Conservation (phyloP, 2,113 vertebrate species). For the Rhinolophus ferrumequinum region DNA sequence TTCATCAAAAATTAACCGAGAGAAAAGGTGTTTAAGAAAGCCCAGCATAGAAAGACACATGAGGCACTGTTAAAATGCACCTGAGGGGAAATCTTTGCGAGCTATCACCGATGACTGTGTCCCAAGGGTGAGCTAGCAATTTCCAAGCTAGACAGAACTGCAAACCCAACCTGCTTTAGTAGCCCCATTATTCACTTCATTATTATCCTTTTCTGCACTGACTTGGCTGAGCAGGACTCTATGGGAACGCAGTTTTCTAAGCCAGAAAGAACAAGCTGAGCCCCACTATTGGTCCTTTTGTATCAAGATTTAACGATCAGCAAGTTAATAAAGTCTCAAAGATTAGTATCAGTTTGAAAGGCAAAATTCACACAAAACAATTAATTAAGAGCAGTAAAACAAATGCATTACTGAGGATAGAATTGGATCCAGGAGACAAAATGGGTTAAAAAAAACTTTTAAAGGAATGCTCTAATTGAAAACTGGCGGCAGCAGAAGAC, state of each 20-base stretch:
- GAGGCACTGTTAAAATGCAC: neutral
- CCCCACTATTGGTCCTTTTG: conserved; percentile 62
- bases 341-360: conserved; percentile 87
- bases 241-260: conserved; percentile 77
- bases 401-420: conserved; percentile 85
- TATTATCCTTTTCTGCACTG: conserved; percentile 75
- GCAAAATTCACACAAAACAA: conserved; percentile 89
- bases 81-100: neutral
- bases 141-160: conserved; percentile 48
- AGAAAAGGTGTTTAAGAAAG: neutral
- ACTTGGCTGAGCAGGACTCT: conserved; percentile 78
- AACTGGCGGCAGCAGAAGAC: conserved; percentile 81
- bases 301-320: conserved; percentile 82
- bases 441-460: conserved; percentile 82
- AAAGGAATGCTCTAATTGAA: conserved; percentile 89
- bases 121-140: neutral
- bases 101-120: neutral
- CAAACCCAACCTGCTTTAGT: conserved; percentile 46
- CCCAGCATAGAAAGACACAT: neutral
- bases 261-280: conserved; percentile 78
- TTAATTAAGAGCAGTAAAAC: conserved; percentile 90
- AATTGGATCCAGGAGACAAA: conserved; percentile 84
- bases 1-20: neutral
- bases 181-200: conserved; percentile 61
- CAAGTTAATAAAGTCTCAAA: conserved; percentile 85